Base-by-base conservation (phyloP, 2,888 invertebrate genomes). In the Apamea epomidion region DNA sequence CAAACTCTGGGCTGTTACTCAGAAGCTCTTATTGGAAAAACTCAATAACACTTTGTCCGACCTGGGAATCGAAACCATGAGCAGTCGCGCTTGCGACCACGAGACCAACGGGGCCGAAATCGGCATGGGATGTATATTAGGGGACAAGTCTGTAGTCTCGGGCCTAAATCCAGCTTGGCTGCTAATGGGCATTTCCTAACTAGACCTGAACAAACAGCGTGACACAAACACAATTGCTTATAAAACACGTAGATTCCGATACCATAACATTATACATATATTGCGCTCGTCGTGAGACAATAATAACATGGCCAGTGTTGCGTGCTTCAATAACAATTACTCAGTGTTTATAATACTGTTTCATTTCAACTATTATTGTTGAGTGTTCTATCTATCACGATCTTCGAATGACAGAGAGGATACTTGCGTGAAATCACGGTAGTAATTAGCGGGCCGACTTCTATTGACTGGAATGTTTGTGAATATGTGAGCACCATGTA, bases 251-350 rank as follows among this genome's bases (percentile, higher is more conserved):
- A 85, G 75, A 83, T 81, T 73, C 82, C 80, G 78, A 80, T 87
- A 87, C 83, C 86, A 91, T 90, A 88, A 90, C 87, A 90, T 83
- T 78, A 85, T 75, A 60, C 83, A 86, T 58, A 58, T 82, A 82
- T 65, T 81, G 51, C 76, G 67, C 77, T 60, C 69, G 82, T 75
- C 86, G 84, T 86, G 89, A 80, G 75, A 74, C 84, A 86, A 89
- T 86, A 89, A 90, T 84, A 89, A 87, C 72, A 89, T 72, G 74
- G 70, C 83, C 85, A 85, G 81, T 78, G 78, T 90, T 83, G 85
- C 84, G 80, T 91, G 86, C 85, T 84, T 74, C 73, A 85, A 91
- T 85, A 90, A 91, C 91, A 91, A 89, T 88, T 87, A 87, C 80
- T 81, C 80, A 71, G 78, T 88, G 85, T 89, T 87, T 87, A 80